Evolutionary conservation across 2,113 vertebrate species (phyloP).

Genomic region (Phalacrocorax aristotelis): DNA sequence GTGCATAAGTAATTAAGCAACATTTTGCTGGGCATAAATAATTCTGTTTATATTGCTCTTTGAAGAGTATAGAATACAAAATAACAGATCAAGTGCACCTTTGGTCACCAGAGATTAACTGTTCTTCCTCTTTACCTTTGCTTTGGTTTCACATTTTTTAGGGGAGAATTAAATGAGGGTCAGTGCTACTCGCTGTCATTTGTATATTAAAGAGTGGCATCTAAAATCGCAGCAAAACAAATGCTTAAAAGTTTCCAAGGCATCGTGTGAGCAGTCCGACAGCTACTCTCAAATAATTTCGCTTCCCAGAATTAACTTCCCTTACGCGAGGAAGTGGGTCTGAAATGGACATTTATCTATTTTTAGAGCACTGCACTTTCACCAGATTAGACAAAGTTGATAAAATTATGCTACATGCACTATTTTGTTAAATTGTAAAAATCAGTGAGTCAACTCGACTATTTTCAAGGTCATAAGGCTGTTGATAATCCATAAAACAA

Average conservation of each 20-base stretch:
- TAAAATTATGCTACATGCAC: background rate
- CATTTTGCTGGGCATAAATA: slow-evolving; percentile 99
- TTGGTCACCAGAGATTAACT: slow-evolving; percentile 84
- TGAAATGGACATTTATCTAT: background rate
- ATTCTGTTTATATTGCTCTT: slow-evolving; percentile 98
- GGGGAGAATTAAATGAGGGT: slow-evolving; percentile 1
- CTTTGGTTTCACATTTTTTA: slow-evolving; percentile 11
- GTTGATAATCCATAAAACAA: slow-evolving; percentile 56
- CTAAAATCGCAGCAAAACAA: background rate
- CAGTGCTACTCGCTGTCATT: background rate
- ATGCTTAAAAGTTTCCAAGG: background rate
- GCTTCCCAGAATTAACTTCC: background rate
- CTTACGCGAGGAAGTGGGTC: background rate
- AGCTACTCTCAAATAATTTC: background rate
- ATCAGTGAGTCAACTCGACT: slow-evolving; percentile 12
- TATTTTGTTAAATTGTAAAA: slow-evolving; percentile 24
- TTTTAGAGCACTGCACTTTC: background rate
- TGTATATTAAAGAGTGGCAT: background rate
- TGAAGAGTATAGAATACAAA: slow-evolving; percentile 85
- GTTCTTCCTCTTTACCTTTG: slow-evolving; percentile 67
- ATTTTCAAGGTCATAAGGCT: slow-evolving; percentile 60
- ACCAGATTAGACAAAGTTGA: background rate
- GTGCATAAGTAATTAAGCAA: slow-evolving; percentile 99
- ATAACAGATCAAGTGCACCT: slow-evolving; percentile 76
- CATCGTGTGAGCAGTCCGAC: background rate